Evolutionary conservation across 2,888 invertebrate species (phyloP), one percentile per base, ranked within the genome.

Genomic region (Merodon equestris): DNA sequence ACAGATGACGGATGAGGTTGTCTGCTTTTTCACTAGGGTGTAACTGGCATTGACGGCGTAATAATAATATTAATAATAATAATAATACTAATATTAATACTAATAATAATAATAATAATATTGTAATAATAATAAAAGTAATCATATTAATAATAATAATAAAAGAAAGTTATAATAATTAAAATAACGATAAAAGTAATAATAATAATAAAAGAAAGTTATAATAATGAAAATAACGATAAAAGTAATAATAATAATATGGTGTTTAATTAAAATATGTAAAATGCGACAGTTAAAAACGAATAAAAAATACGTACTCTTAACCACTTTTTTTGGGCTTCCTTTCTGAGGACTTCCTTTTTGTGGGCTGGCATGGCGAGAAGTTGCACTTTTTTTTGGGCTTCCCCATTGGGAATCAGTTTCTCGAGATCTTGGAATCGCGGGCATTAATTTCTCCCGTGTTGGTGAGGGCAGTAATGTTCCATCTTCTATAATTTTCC

Each of bases 361-460:
- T 82, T 90, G 89, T 10, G 90, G 90, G 77, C 90, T 90, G 51
- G 89, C 89, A 82, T 89, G 89, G 51, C 88, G 85, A 50, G 88
- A 87, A 71, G 88, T 84, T 63, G 88, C 86, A 66, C 89, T 87
- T 85, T 90, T 89, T 73, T 89, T 89, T 50, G 89, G 89, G 75
- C 89, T 89, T 61, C 89, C 89, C 19, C 86, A 85, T 82, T 89
- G 89, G 54, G 89, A 88, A 82, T 88, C 88, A 1, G 88, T 87
- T 82, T 89, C 89, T 81, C 89, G 87, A 12, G 84, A 81, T 81
- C 88, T 89, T 73, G 89, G 88, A 68, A 93, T 91, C 81, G 92
- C 92, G 82, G 93, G 93, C 90, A 93, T 93, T 84, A 93, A 88
- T 87, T 93, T 93, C 87, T 93, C 93, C 84, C 93, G 91, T 83